phyloP scores from a whole-genome alignment of 2,888 invertebrate species.

The Drosophila nr. perissopoda region DNA sequence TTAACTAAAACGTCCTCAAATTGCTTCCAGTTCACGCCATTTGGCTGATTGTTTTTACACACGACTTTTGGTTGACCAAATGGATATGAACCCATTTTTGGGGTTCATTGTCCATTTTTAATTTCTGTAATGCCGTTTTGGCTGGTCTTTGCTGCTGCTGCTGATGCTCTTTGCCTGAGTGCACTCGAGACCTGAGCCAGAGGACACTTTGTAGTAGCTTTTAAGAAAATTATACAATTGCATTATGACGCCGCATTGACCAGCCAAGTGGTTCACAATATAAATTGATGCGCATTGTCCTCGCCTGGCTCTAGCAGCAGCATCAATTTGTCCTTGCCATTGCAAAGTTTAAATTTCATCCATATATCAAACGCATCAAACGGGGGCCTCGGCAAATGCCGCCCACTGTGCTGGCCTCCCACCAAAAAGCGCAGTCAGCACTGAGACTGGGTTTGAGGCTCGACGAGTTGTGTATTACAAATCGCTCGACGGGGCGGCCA shows the following conservation, averaged over 20 bases:
- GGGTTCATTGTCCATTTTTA: conserved; percentile 69
- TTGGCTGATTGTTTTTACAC: conserved; percentile 77
- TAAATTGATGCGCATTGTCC: conserved; percentile 58
- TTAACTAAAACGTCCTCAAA: conserved; percentile 81
- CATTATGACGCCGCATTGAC: conserved; percentile 77
- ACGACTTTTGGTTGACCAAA: conserved; percentile 39
- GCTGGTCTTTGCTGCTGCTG: conserved; percentile 53
- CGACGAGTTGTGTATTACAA: conserved; percentile 76
- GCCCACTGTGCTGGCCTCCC: conserved; percentile 37
- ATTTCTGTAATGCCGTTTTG: conserved; percentile 72
- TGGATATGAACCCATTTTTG: conserved; percentile 34
- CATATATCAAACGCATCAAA: conserved; percentile 70
- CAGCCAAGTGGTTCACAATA: conserved; percentile 59
- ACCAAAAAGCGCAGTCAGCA: conserved; percentile 78
- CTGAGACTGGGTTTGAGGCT: conserved; percentile 38
- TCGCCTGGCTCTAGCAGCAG: conserved; percentile 8
- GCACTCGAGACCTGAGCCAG: conserved; percentile 46
- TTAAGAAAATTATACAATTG: conserved; percentile 80
- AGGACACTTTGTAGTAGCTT: conserved; percentile 55
- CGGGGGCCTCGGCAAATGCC: conserved; percentile 26
- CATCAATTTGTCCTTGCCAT: conserved; percentile 26
- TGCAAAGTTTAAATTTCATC: conserved; percentile 66
- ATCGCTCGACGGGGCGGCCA: conserved; percentile 81
- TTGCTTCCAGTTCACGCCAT: conserved; percentile 73
- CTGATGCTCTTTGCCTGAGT: conserved; percentile 32